phyloP scores from a whole-genome alignment of 1,140 invertebrate species.

The Papilio machaon region DNA sequence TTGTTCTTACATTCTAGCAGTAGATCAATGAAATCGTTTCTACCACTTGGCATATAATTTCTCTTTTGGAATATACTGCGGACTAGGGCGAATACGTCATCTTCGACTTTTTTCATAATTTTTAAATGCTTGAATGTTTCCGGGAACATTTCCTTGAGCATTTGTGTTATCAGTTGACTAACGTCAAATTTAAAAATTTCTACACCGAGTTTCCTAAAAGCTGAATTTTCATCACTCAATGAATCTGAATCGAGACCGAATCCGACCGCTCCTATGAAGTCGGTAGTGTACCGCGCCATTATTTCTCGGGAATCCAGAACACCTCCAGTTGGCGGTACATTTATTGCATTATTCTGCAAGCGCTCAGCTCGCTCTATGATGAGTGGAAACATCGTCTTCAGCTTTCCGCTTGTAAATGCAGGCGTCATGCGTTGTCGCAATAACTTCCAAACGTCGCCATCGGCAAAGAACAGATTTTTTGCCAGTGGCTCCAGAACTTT shows the following conservation, averaged over 20 bases:
- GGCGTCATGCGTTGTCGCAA: conserved; percentile 77
- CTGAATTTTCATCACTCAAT: conserved; percentile 48
- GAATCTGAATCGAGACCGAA: conserved; percentile 55
- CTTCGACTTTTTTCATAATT: conserved; percentile 40
- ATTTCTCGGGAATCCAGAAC: conserved; percentile 50
- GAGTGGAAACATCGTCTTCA: conserved; percentile 79
- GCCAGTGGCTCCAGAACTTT: background rate
- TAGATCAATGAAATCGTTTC: conserved; percentile 82
- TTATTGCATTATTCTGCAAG: conserved; percentile 45
- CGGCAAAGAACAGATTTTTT: conserved; percentile 29
- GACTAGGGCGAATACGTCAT: conserved; percentile 36
- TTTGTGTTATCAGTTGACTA: conserved; percentile 28
- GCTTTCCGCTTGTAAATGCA: conserved; percentile 54
- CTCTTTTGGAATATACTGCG: conserved; percentile 38
- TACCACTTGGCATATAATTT: background rate
- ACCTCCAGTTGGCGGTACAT: background rate
- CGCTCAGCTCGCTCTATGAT: conserved; percentile 55
- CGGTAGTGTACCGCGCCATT: too few species aligned
- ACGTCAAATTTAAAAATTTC: conserved; percentile 49
- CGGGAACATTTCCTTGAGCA: conserved; percentile 41
- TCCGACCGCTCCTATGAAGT: conserved; percentile 34
- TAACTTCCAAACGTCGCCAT: conserved; percentile 77
- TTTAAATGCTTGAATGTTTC: conserved; percentile 39
- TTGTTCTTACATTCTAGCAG: conserved; percentile 78
- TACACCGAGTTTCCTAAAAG: conserved; percentile 50